A percentile compares a stretch with the other conserved stretches of the same genome.
These are phyloP conservation scores for Platyrinchus mystaceus DNA, from an alignment of 2,797 vertebrate species.

Conservation along the genomic window DNA sequence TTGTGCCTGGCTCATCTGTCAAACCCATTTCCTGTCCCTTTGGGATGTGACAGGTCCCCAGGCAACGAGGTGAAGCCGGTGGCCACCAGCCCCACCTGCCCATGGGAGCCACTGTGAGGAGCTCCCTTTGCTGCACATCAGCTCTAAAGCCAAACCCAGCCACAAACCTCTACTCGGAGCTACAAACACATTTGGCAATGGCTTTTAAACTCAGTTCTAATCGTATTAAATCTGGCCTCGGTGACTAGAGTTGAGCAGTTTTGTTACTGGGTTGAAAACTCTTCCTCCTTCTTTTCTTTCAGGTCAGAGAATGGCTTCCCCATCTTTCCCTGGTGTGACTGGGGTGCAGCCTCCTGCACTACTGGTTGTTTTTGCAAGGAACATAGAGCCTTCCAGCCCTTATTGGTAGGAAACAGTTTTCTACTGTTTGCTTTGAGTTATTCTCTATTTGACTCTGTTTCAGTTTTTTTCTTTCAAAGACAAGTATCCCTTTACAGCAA, in stretches of 20 bases:
- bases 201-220: background rate
- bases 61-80: background rate
- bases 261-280: background rate
- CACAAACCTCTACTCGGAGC: background rate
- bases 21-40: background rate
- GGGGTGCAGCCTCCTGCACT: background rate
- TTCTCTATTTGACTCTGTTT: constrained; percentile 36
- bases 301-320: background rate
- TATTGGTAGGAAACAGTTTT: constrained; percentile 25
- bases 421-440: background rate
- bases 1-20: background rate
- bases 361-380: background rate
- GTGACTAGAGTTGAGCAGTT: background rate
- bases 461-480: background rate
- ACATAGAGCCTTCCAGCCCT: background rate
- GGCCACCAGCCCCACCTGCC: background rate
- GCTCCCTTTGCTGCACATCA: background rate
- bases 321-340: background rate
- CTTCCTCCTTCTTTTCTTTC: background rate
- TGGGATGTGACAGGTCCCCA: background rate
- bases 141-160: background rate
- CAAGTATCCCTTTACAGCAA: constrained; percentile 30
- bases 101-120: background rate
- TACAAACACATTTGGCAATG: background rate
- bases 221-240: background rate